A percentile compares a stretch with the other conserved stretches of the same genome.
These are phyloP conservation scores for Pardalotus punctatus DNA, from an alignment of 2,113 vertebrate genomes.

Conservation along the genomic window DNA sequence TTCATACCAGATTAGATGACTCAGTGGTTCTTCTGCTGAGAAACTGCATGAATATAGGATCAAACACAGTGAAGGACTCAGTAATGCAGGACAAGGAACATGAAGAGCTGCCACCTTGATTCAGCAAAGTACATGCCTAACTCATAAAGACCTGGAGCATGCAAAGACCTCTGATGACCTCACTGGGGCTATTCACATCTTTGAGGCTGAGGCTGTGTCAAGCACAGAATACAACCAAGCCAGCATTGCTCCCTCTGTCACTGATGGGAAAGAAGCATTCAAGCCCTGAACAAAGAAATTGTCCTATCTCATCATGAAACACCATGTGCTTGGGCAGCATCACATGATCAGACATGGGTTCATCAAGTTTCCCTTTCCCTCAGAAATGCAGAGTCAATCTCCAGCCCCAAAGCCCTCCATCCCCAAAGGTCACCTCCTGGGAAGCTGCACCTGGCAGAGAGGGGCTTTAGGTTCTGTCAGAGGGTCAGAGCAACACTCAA, in stretches of 20 bases:
- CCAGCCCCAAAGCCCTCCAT: not conserved
- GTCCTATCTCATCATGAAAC: not conserved
- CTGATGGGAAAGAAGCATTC: not conserved
- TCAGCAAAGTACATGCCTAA: constrained; percentile 4
- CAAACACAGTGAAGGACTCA: not conserved
- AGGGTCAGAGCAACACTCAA: not conserved
- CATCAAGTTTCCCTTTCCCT: not conserved
- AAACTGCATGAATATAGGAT: not conserved
- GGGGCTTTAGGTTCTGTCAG: not conserved
- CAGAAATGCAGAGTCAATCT: not conserved
- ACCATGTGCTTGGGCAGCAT: not conserved
- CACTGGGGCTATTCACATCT: not conserved
- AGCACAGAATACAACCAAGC: not conserved
- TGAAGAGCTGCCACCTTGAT: not conserved
- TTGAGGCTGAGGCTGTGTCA: not conserved
- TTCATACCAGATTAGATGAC: constrained; percentile 49
- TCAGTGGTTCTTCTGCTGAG: constrained; percentile 37
- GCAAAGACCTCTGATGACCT: constrained; percentile 1
- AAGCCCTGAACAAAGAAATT: not conserved
- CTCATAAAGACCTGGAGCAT: not conserved
- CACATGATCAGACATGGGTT: not conserved
- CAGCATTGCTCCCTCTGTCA: not conserved
- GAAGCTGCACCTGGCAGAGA: not conserved
- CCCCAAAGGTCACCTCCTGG: not conserved
- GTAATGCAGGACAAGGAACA: not conserved